Percentiles rank a stretch among this genome's conserved stretches.
Conservation (phyloP, 2,113 vertebrate genomes). For the Anarhynchus alexandrinus region DNA sequence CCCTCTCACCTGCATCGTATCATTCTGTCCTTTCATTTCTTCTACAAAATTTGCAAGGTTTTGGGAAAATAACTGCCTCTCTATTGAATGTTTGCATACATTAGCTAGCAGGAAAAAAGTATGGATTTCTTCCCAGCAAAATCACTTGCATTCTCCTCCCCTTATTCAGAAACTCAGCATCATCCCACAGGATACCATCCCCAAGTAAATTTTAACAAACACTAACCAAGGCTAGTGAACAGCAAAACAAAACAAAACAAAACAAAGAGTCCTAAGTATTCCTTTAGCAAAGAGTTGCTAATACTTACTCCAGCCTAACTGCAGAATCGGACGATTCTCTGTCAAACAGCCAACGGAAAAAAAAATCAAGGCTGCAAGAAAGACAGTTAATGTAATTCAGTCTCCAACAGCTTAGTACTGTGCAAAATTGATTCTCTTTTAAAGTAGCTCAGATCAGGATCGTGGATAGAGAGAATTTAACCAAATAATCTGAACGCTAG, state of each 20-base stretch:
- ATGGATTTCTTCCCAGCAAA: neutral
- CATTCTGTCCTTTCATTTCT: neutral
- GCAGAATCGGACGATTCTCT: slow-evolving; percentile 70
- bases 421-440: neutral
- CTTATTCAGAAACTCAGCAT: neutral
- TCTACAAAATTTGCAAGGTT: neutral
- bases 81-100: neutral
- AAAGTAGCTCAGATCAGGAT: neutral
- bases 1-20: neutral
- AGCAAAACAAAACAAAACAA: neutral
- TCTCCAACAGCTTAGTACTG: neutral
- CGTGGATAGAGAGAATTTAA: neutral
- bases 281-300: neutral
- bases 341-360: slow-evolving; percentile 95
- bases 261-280: neutral
- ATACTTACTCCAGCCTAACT: slow-evolving; percentile 91
- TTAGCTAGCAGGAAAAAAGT: neutral
- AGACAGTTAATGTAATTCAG: neutral
- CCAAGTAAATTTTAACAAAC: neutral
- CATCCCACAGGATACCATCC: neutral
- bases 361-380: slow-evolving; percentile 86
- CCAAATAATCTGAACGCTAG: neutral
- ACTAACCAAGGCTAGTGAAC: neutral
- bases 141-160: neutral
- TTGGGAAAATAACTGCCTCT: neutral